A percentile compares a stretch with the other conserved stretches of the same genome.
Conservation (phyloP, 1,140 invertebrate species). For the Pantala flavescens region DNA sequence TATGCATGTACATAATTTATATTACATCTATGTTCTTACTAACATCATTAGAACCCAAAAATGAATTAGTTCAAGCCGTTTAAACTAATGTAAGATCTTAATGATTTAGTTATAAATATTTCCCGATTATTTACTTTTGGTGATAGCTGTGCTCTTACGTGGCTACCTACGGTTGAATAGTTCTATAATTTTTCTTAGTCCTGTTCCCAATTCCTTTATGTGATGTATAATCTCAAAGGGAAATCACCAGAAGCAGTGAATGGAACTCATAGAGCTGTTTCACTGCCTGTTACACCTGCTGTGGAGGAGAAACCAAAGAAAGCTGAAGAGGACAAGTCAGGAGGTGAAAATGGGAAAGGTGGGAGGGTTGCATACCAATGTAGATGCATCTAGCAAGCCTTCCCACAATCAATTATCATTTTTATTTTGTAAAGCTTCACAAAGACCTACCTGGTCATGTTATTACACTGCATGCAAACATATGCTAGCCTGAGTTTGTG, state of each 20-base stretch:
- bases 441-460: background rate
- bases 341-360: constrained; percentile 9
- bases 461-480: background rate
- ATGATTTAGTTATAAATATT: too few species aligned
- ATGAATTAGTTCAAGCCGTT: too few species aligned
- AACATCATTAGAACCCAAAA: too few species aligned
- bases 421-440: background rate
- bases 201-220: too few species aligned
- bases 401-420: background rate
- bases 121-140: too few species aligned
- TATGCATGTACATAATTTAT: too few species aligned
- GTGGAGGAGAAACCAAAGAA: constrained; percentile 8
- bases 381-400: background rate
- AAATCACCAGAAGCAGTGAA: background rate
- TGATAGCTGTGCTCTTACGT: too few species aligned
- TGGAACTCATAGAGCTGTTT: background rate
- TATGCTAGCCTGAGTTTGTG: too few species aligned
- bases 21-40: too few species aligned
- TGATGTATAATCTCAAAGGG: background rate
- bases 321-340: constrained; percentile 12
- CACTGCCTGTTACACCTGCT: constrained; percentile 11
- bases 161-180: too few species aligned
- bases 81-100: too few species aligned
- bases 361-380: background rate
- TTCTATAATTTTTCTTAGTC: too few species aligned